Percentiles rank a stretch among this genome's conserved stretches.
These are phyloP conservation scores for Rhizoglyphus robini DNA, from an alignment of 1,140 invertebrate species.

Conservation along the genomic window DNA sequence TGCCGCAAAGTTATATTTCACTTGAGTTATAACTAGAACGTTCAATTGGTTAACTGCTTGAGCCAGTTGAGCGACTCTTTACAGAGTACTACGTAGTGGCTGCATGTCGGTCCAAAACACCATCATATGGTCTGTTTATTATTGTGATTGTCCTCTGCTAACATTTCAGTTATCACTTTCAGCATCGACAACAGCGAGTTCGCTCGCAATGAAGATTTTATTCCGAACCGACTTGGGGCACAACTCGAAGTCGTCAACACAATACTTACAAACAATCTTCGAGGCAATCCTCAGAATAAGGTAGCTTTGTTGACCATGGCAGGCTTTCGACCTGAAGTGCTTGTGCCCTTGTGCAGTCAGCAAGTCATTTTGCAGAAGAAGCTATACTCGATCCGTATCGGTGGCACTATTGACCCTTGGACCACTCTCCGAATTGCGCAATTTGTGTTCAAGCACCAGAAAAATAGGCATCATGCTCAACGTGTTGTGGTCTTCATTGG, in stretches of 20 bases:
- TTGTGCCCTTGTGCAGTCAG: slow-evolving; percentile 90
- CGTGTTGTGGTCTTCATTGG: slow-evolving; percentile 95
- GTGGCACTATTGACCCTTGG: slow-evolving; percentile 74
- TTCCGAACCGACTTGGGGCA: slow-evolving; percentile 87
- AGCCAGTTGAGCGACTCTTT: no score
- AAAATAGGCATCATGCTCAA: slow-evolving; percentile 98
- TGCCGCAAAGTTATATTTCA: no score
- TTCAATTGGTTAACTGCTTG: no score
- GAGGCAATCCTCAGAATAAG: slow-evolving; percentile 97
- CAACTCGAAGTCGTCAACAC: slow-evolving; percentile 97
- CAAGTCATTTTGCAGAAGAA: slow-evolving; percentile 84
- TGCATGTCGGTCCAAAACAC: neutral
- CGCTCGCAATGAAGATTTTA: slow-evolving; percentile 98
- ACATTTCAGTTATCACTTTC: neutral
- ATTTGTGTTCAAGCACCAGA: slow-evolving; percentile 91
- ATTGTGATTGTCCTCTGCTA: neutral
- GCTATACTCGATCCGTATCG: slow-evolving; percentile 81
- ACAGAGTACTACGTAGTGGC: no score
- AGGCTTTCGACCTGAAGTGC: slow-evolving; percentile 61
- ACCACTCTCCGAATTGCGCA: slow-evolving; percentile 83
- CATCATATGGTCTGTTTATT: neutral
- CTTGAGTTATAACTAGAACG: no score
- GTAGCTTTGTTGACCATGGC: slow-evolving; percentile 80
- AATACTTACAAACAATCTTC: slow-evolving; percentile 87
- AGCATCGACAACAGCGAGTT: slow-evolving; percentile 97